Evolutionary conservation across 2,888 invertebrate genomes (phyloP).

Genomic region (Eurytoma californica): DNA sequence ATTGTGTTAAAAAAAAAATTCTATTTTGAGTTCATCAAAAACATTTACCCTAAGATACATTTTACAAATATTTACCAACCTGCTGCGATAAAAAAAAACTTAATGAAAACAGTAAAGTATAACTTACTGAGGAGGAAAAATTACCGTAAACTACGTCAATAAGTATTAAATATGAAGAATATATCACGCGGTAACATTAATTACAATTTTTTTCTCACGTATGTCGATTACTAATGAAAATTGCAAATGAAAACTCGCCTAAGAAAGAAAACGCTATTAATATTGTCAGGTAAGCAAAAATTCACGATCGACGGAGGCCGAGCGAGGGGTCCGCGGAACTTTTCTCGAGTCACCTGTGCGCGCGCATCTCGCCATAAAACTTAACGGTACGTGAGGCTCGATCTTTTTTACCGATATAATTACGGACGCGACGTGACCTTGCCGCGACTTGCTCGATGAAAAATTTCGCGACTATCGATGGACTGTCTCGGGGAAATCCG

Average conservation of each 20-base stretch:
- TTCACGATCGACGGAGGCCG: constrained; percentile 7
- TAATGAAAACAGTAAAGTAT: too few species aligned
- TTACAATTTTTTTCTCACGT: too few species aligned
- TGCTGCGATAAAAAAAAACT: too few species aligned
- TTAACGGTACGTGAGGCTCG: constrained; percentile 33
- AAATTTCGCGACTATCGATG: neutral
- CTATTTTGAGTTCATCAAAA: neutral
- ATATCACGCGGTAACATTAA: too few species aligned
- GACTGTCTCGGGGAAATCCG: neutral
- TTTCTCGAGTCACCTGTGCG: constrained; percentile 20
- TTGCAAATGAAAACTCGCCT: too few species aligned
- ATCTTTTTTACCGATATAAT: constrained; percentile 46
- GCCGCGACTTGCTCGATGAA: neutral
- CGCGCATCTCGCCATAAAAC: constrained; percentile 20
- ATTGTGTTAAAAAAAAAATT: neutral
- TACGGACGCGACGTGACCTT: constrained; percentile 3
- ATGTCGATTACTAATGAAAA: too few species aligned
- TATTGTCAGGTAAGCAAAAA: neutral
- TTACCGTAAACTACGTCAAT: too few species aligned
- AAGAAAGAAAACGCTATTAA: too few species aligned
- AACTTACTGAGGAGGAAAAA: too few species aligned
- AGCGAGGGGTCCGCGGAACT: neutral
- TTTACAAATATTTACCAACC: too few species aligned
- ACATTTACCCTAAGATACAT: too few species aligned
- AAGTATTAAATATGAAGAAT: too few species aligned